Percentiles rank a stretch among this genome's conserved stretches.
phyloP scores from a whole-genome alignment of 2,113 vertebrate genomes.

The Pomatorhinus ruficollis region DNA sequence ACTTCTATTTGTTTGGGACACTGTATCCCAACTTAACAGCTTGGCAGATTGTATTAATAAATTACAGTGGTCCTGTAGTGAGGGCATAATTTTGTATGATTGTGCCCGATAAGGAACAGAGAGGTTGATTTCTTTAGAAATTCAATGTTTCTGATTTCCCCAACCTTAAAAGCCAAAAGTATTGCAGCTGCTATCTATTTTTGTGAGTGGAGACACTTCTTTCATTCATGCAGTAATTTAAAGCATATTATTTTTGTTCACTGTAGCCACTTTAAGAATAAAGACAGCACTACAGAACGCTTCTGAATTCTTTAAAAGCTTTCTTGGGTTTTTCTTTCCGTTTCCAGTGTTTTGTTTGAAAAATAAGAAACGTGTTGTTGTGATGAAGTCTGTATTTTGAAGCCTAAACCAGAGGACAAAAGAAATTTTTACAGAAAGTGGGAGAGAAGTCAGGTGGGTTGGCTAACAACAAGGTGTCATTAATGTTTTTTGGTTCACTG shows the following conservation, averaged over 20 bases:
- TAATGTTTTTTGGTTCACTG: not conserved
- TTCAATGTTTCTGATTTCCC: not conserved
- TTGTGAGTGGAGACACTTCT: conserved; percentile 6
- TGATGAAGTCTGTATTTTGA: not conserved
- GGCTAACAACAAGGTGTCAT: not conserved
- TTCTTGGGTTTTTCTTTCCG: not conserved
- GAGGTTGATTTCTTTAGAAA: conserved; percentile 4
- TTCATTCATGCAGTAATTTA: conserved; percentile 33
- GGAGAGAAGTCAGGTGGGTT: not conserved
- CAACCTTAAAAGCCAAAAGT: conserved; percentile 24
- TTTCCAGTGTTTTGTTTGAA: not conserved
- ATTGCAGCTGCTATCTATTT: conserved; percentile 36
- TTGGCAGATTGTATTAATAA: not conserved
- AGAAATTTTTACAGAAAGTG: not conserved
- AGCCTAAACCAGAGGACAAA: not conserved
- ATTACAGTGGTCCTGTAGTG: not conserved
- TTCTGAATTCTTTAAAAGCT: conserved; percentile 4
- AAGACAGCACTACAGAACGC: conserved; percentile 8
- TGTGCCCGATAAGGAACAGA: not conserved
- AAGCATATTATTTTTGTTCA: conserved; percentile 55
- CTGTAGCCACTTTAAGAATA: conserved; percentile 22
- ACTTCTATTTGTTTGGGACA: not conserved
- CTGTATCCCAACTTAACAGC: not conserved
- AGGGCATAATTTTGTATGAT: not conserved
- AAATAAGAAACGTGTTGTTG: not conserved